Base-by-base conservation (phyloP, 2,888 invertebrate species). In the Agrochola lota region DNA sequence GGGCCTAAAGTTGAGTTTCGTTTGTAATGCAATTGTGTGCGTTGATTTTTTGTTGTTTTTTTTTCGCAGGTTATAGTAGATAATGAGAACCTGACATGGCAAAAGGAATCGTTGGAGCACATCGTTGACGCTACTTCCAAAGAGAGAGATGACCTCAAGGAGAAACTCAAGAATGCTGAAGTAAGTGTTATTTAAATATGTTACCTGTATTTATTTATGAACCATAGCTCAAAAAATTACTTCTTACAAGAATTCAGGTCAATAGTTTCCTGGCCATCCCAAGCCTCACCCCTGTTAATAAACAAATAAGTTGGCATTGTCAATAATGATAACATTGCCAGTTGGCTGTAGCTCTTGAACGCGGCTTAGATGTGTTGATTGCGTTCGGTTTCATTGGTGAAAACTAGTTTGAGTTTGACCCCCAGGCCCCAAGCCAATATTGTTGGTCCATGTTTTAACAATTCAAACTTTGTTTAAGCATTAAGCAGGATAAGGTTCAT, bases 21-120 rank as follows among this genome's bases (percentile, higher is more conserved):
- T 30, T 66, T 30, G 30, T 49, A 26, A n/a, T 5, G n/a, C 46
- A 46, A 15, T 46, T 15, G 46, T 46, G 5, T 46, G 46, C 46
- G 15, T 46, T 46, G 15, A 46, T 46, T 15, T 46, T 43, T 46
- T 46, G 15, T 15, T 46, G 15, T 46, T 46, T 15, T 46, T n/a
- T 46, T 46, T 46, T 46, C 46, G 0, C 85, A 96, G 96, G 95
- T 96, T 2, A 95, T 96, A 83, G 94, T 94, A 0, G 96, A 97
- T 0, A 97, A 97, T 68, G 96, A 97, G 76, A 96, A 95, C 59
- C 80, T 97, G 69, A 93, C 94, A 0, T 96, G 96, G 95, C 96
- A 97, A 88, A 96, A 96, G 87, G 96, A 97, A 66, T 96, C 96
- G 0, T 74, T 97, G 49, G 96, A 96, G 49, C 93, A 94, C 70